Base-by-base conservation (phyloP, 2,888 invertebrate genomes). In the Odontothrips loti region DNA sequence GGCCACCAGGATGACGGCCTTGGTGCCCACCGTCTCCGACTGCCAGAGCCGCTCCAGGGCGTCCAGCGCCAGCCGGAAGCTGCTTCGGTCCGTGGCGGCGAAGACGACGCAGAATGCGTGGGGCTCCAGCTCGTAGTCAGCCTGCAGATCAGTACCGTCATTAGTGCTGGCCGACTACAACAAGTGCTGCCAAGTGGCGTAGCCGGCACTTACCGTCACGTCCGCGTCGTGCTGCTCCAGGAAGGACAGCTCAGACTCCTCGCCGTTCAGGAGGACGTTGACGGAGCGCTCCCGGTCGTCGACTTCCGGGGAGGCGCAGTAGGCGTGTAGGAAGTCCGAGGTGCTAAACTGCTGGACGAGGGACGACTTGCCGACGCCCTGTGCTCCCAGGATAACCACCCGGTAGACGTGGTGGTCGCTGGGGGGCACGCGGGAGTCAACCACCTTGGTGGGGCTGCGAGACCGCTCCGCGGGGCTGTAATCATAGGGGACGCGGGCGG, bases 31-130 rank as follows among this genome's bases (percentile, higher is more conserved):
- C 85, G 93, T 93, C 83, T 95, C 94, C 83, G 93, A 92, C 63
- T 94, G 93, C 93, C 96, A 95, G 79, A 98, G 89, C 82, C 92
- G 91, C 86, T 95, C 94, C 81, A 98, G 90, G 81, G 95, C 91
- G 85, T 94, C 91, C 87, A 96, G 95, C 23, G 97, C 97, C 79
- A 93, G 91, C 82, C 90, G 90, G 86, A 96, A 93, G 85, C 96
- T 96, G 82, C 90, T 88, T 80, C 94, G 90, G 88, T 97, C 97
- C 29, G 96, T 94, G 80, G 96, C 95, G n/a, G 96, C 96, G 89
- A 96, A 98, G 51, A 97, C 96, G 85, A 98, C 94, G 87, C 97
- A 95, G 89, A 95, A 98, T n/a, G 97, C 97, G 87, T 98, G 96
- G 0, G 86, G 87, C 15, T 83, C 80, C 0, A 94, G 92, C 86